Percentiles rank a stretch among this genome's conserved stretches.
Evolutionary conservation across 1,140 invertebrate genomes (phyloP).

Genomic region (Aphaenogaster floridana): DNA sequence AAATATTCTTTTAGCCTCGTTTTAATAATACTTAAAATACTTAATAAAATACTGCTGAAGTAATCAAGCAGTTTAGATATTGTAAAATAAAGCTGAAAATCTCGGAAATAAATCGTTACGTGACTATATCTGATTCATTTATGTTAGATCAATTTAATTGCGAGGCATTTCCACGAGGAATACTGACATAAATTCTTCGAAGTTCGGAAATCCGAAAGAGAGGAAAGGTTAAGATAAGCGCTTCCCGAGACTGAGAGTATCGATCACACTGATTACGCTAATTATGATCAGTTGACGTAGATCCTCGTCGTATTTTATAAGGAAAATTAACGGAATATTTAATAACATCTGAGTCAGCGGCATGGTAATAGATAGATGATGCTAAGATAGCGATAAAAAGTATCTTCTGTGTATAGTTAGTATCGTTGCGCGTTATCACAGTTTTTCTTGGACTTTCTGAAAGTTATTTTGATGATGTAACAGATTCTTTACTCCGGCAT

Average conservation of each 20-base stretch:
- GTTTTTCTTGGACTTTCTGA: background rate
- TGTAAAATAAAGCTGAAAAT: background rate
- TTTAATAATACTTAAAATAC: background rate
- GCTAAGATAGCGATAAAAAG: background rate
- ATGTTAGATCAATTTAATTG: background rate
- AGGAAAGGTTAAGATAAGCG: constrained; percentile 20
- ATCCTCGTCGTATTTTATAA: constrained; percentile 15
- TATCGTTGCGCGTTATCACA: background rate
- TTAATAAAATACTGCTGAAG: background rate
- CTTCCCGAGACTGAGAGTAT: background rate
- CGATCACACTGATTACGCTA: background rate
- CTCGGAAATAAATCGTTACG: background rate
- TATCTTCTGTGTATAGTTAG: background rate
- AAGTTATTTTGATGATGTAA: background rate
- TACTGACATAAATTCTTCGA: constrained; percentile 29
- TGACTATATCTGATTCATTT: background rate
- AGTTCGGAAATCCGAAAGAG: background rate
- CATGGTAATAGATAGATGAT: background rate
- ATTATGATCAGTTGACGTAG: background rate
- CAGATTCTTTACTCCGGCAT: background rate
- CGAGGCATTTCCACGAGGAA: constrained; percentile 11
- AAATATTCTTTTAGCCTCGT: background rate
- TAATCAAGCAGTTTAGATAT: background rate
- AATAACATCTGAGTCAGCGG: constrained; percentile 4
- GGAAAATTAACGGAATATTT: constrained; percentile 19